phyloP scores from a whole-genome alignment of 2,888 invertebrate genomes.

The Listrodromus nycthemerus region DNA sequence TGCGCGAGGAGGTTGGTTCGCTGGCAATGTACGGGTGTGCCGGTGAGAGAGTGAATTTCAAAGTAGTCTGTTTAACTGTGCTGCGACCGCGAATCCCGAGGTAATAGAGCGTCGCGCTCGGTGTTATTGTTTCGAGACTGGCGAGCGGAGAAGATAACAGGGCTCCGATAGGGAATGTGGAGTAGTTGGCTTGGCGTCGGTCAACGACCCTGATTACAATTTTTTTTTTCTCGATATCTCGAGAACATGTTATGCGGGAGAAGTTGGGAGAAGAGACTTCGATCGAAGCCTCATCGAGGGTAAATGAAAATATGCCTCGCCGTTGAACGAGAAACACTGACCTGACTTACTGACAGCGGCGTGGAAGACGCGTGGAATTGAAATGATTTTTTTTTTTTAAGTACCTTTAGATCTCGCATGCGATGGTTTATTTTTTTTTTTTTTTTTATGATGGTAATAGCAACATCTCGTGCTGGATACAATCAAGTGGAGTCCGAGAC shows the following conservation, averaged over 20 bases:
- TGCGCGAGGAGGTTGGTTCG: neutral
- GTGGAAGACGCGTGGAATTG: constrained; percentile 7
- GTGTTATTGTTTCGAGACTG: constrained; percentile 28
- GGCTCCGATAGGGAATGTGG: constrained; percentile 40
- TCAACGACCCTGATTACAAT: constrained; percentile 38
- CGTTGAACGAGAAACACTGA: constrained; percentile 8
- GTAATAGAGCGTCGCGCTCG: constrained; percentile 22
- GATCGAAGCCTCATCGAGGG: constrained; percentile 5
- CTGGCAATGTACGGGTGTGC: constrained; percentile 52
- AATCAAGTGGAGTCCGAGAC: constrained; percentile 32
- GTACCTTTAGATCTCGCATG: constrained; percentile 17
- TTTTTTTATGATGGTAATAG: constrained; percentile 45
- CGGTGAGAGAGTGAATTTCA: constrained; percentile 69
- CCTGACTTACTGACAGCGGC: constrained; percentile 20
- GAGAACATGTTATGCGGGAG: neutral
- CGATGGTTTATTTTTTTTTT: constrained; percentile 41
- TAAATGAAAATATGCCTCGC: constrained; percentile 9
- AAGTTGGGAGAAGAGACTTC: constrained; percentile 6
- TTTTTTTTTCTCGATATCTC: constrained; percentile 10
- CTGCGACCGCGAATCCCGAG: neutral
- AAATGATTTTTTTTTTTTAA: constrained; percentile 28
- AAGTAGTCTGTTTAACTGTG: constrained; percentile 33
- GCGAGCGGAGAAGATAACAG: neutral
- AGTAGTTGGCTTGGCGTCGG: constrained; percentile 25
- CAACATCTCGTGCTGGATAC: constrained; percentile 48